Evolutionary conservation across 2,113 vertebrate species (phyloP).

Genomic region (Callopanchax toddi): DNA sequence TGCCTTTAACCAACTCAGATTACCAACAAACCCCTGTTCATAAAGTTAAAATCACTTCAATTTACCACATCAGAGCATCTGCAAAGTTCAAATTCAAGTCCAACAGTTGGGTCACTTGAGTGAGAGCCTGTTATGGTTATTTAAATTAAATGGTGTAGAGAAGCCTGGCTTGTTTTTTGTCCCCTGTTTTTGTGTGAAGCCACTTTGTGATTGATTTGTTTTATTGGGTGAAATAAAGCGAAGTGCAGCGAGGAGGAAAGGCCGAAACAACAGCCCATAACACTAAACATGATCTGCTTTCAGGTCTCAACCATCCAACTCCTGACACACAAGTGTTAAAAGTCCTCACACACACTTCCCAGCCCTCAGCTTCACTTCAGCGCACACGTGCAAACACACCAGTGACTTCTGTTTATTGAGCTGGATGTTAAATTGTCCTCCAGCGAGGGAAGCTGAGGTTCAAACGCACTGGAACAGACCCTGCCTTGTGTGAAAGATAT

Average conservation of each 20-base stretch:
- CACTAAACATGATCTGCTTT: constrained; percentile 38
- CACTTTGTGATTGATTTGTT: constrained; percentile 26
- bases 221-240: constrained; percentile 27
- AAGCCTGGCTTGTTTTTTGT: too few relatives aligned
- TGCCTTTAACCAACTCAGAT: too few relatives aligned
- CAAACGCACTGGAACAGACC: constrained; percentile 61
- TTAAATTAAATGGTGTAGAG: too few relatives aligned
- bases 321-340: constrained; percentile 32
- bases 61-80: too few relatives aligned
- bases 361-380: constrained; percentile 13
- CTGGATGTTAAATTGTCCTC: constrained; percentile 63
- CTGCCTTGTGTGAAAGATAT: constrained; percentile 54
- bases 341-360: constrained; percentile 10
- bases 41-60: too few relatives aligned
- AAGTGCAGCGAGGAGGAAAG: constrained; percentile 27
- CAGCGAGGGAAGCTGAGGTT: constrained; percentile 44
- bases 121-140: too few relatives aligned
- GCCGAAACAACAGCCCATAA: constrained; percentile 23
- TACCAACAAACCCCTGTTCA: too few relatives aligned
- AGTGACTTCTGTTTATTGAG: constrained; percentile 62
- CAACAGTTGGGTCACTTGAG: too few relatives aligned
- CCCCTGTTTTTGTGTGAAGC: too few relatives aligned
- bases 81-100: too few relatives aligned
- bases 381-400: constrained; percentile 38
- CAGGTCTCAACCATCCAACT: constrained; percentile 27